Conservation (phyloP, 2,888 invertebrate species). For the Mechanitis messenoides region DNA sequence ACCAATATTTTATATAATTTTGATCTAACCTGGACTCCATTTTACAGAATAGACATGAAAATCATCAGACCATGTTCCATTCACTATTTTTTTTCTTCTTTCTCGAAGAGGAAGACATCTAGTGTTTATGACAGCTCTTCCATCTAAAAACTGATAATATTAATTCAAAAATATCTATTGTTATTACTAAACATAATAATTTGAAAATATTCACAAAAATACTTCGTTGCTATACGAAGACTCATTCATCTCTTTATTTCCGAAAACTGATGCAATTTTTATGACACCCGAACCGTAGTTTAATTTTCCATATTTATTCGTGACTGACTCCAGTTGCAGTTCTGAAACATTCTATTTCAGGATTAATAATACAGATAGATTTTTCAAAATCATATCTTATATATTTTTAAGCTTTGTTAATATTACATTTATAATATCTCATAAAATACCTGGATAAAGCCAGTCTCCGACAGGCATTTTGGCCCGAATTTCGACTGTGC, state of each 20-base stretch:
- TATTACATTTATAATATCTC: not conserved
- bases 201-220: constrained; percentile 24
- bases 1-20: not conserved
- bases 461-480: constrained; percentile 85
- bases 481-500: constrained; percentile 80
- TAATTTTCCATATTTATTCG: constrained; percentile 70
- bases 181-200: not conserved
- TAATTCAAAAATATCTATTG: no score
- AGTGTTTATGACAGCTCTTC: constrained; percentile 61
- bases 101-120: constrained; percentile 50
- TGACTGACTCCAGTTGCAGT: constrained; percentile 59
- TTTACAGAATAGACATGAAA: constrained; percentile 80
- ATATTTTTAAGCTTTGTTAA: not conserved
- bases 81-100: constrained; percentile 33
- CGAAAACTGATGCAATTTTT: constrained; percentile 79
- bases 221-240: constrained; percentile 9
- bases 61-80: constrained; percentile 67
- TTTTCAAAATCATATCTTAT: not conserved
- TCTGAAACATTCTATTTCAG: constrained; percentile 13
- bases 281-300: constrained; percentile 78
- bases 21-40: constrained; percentile 78
- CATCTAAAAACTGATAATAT: constrained; percentile 54
- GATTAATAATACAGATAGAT: not conserved
- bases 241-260: constrained; percentile 60
- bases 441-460: constrained; percentile 65